phyloP scores from a whole-genome alignment of 2,888 invertebrate species.

The Anoncus sp. region DNA sequence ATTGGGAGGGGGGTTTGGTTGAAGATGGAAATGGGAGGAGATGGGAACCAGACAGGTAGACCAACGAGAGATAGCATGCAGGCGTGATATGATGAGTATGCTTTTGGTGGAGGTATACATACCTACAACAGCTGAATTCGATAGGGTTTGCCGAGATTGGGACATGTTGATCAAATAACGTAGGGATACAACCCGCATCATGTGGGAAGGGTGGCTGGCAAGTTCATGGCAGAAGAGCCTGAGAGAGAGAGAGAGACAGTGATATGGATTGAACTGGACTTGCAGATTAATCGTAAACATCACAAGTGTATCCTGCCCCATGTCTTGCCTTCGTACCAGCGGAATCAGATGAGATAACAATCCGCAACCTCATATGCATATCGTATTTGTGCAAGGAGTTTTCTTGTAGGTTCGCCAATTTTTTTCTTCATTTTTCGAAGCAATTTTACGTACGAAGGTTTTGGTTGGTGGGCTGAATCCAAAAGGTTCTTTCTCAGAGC shows the following conservation, averaged over 20 bases:
- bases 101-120: background rate
- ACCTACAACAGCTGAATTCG: conserved; percentile 18
- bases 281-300: conserved; percentile 59
- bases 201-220: background rate
- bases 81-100: conserved; percentile 1
- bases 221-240: too few relatives aligned
- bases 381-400: too few relatives aligned
- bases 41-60: background rate
- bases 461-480: too few relatives aligned
- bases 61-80: conserved; percentile 33
- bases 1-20: background rate
- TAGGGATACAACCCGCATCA: conserved; percentile 44
- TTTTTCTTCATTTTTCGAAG: too few relatives aligned
- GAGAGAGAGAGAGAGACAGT: too few relatives aligned
- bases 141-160: conserved; percentile 54
- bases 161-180: conserved; percentile 54
- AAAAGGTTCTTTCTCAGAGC: too few relatives aligned
- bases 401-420: too few relatives aligned
- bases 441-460: too few relatives aligned
- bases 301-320: background rate
- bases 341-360: conserved; percentile 21
- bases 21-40: background rate
- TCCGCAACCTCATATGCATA: too few relatives aligned
- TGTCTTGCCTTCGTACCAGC: conserved; percentile 25
- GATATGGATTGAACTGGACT: conserved; percentile 24